Percentiles rank a stretch among this genome's conserved stretches.
Evolutionary conservation across 2,888 invertebrate genomes (phyloP).

Genomic region (Napeogenes inachia): DNA sequence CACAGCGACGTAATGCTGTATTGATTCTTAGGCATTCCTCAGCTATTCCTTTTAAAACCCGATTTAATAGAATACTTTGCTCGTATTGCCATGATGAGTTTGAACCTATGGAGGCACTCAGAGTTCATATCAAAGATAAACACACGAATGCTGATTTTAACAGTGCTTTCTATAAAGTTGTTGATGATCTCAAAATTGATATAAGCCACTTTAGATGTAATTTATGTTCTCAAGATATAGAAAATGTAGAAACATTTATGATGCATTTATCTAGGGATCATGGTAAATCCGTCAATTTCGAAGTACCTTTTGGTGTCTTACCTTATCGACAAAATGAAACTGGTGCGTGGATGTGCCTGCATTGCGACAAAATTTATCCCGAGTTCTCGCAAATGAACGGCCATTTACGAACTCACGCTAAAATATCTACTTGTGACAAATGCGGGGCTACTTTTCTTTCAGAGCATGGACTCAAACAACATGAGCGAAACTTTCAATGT

Average conservation of each 20-base stretch:
- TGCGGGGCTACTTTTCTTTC: conserved; percentile 66
- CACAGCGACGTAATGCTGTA: conserved; percentile 69
- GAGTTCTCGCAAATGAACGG: conserved; percentile 68
- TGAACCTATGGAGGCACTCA: conserved; percentile 59
- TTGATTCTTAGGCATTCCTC: conserved; percentile 63
- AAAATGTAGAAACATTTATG: conserved; percentile 60
- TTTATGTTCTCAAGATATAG: conserved; percentile 51
- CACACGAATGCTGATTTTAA: conserved; percentile 63
- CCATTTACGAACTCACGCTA: conserved; percentile 63
- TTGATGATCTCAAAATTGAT: conserved; percentile 65
- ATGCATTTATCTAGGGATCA: conserved; percentile 59
- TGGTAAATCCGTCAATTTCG: conserved; percentile 57
- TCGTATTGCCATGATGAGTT: conserved; percentile 70
- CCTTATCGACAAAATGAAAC: conserved; percentile 59
- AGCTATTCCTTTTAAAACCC: conserved; percentile 68
- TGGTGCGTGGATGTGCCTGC: conserved; percentile 63
- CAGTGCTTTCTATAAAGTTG: conserved; percentile 69
- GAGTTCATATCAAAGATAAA: conserved; percentile 57
- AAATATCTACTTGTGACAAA: conserved; percentile 67
- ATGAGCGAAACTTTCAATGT: conserved; percentile 65
- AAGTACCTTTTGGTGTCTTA: conserved; percentile 64
- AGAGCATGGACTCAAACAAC: conserved; percentile 62
- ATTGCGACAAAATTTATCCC: conserved; percentile 61
- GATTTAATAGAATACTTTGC: conserved; percentile 68
- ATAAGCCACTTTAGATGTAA: conserved; percentile 64